Percentiles rank a stretch among this genome's conserved stretches.
Evolutionary conservation across 2,888 invertebrate genomes (phyloP).

Genomic region (Biston betularia): DNA sequence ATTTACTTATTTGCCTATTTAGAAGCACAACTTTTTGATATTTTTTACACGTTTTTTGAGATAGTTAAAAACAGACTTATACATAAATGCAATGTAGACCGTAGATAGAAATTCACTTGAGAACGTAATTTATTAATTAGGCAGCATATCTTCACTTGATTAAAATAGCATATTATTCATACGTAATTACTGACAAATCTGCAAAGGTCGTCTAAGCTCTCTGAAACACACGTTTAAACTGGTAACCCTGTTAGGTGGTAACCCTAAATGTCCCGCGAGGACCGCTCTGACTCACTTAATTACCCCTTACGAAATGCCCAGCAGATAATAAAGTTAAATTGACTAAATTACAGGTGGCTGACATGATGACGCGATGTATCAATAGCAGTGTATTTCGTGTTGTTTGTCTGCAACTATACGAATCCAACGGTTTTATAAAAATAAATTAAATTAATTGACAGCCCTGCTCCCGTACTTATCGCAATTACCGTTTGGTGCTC

Average conservation of each 20-base stretch:
- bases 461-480: too few relatives aligned
- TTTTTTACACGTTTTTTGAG: too few relatives aligned
- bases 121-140: background rate
- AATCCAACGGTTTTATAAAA: too few relatives aligned
- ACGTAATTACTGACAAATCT: conserved; percentile 9
- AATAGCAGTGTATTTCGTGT: conserved; percentile 52
- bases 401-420: conserved; percentile 29
- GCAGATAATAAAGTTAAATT: conserved; percentile 75
- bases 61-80: too few relatives aligned
- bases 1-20: too few relatives aligned
- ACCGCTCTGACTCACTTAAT: conserved; percentile 64
- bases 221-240: conserved; percentile 18
- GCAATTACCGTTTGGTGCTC: too few relatives aligned
- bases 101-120: too few relatives aligned
- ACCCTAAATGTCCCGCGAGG: conserved; percentile 50
- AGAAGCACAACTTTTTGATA: too few relatives aligned
- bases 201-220: conserved; percentile 16
- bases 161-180: conserved; percentile 3
- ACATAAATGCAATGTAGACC: too few relatives aligned
- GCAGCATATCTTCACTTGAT: background rate
- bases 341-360: conserved; percentile 73
- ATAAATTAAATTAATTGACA: too few relatives aligned
- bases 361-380: conserved; percentile 51
- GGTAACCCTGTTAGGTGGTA: conserved; percentile 24
- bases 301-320: conserved; percentile 64